Conservation (phyloP, 2,113 vertebrate species). For the Cheilinus undulatus region DNA sequence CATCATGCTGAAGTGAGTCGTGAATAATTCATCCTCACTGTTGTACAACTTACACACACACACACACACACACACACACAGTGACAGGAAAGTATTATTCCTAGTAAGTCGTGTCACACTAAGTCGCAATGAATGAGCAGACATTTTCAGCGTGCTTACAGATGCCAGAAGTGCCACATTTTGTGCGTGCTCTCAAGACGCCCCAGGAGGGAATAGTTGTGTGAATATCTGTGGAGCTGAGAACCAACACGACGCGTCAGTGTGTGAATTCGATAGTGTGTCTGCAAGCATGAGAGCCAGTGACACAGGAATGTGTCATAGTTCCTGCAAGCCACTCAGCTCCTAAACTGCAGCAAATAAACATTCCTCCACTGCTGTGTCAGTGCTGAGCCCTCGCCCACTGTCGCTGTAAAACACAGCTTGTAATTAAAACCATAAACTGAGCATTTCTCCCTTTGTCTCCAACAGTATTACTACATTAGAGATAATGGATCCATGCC, state of each 20-base stretch:
- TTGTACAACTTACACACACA: conserved; percentile 26
- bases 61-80: conserved; percentile 34
- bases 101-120: conserved; percentile 37
- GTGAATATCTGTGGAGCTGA: conserved; percentile 23
- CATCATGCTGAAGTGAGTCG: conserved; percentile 30
- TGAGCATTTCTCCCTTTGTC: conserved; percentile 63
- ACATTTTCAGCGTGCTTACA: conserved; percentile 24
- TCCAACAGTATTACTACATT: conserved; percentile 50
- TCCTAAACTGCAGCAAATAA: conserved; percentile 86
- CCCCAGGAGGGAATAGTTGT: conserved; percentile 3
- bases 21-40: conserved; percentile 49
- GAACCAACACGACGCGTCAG: conserved; percentile 41
- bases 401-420: conserved; percentile 81
- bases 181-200: conserved; percentile 15
- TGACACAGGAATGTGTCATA: conserved; percentile 85
- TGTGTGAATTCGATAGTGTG: conserved; percentile 42
- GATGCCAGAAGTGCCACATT: conserved; percentile 45
- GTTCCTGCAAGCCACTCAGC: conserved; percentile 80
- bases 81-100: conserved; percentile 45
- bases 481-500: conserved; percentile 55
- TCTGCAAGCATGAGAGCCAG: conserved; percentile 61
- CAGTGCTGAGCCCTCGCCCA: conserved; percentile 80
- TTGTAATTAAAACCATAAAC: conserved; percentile 85
- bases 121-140: conserved; percentile 40
- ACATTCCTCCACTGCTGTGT: conserved; percentile 85